A percentile compares a stretch with the other conserved stretches of the same genome.
phyloP scores from a whole-genome alignment of 2,797 vertebrate species.

The Acomys russatus region DNA sequence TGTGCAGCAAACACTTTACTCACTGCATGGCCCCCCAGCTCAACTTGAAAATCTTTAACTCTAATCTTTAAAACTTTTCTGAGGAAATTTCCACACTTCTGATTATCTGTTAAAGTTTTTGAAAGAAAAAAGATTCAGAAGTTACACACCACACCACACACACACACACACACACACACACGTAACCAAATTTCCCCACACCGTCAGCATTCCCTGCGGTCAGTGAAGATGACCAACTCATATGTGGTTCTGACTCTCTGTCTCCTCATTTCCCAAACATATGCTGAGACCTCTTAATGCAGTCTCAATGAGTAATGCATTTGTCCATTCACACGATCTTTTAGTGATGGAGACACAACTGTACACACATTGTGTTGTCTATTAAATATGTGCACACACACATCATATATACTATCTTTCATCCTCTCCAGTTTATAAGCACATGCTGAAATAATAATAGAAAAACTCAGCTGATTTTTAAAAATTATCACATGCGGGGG shows the following conservation, averaged over 20 bases:
- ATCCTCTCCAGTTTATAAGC: background rate
- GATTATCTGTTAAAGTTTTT: background rate
- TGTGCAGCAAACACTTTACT: background rate
- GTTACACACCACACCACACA: no score
- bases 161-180: no score
- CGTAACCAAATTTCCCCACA: background rate
- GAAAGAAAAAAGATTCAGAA: background rate
- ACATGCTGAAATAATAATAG: background rate
- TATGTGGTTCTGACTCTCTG: fast-evolving
- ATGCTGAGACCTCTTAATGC: background rate
- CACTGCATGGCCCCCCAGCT: no score
- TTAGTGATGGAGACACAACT: background rate
- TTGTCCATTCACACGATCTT: background rate
- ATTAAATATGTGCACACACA: background rate
- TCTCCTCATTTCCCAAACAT: background rate
- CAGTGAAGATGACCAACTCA: background rate
- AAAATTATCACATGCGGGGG: background rate
- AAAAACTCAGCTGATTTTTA: background rate
- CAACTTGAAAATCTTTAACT: background rate
- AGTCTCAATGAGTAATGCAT: background rate
- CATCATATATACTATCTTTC: background rate
- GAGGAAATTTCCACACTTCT: background rate
- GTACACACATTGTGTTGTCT: background rate
- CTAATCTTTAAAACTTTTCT: background rate
- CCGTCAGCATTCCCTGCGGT: background rate